Evolutionary conservation across 2,797 vertebrate species (phyloP), one percentile per base, ranked within the genome.

Genomic region (Ficedula albicollis): DNA sequence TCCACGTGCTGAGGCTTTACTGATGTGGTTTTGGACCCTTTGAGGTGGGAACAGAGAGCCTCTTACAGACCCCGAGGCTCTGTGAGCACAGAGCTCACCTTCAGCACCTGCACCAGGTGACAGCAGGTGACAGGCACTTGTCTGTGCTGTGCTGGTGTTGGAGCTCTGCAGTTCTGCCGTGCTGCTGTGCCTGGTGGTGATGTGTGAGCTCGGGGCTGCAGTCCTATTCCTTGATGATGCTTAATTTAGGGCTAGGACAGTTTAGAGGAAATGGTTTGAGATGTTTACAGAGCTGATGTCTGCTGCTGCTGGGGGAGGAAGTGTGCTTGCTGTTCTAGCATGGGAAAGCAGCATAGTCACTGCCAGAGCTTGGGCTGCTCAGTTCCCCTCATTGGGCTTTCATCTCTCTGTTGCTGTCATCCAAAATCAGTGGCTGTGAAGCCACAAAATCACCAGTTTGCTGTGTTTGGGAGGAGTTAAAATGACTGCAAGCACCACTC

Each of bases 401-500:
- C 89, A 95, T 77, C 79, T 85, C 4, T 1, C 34, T 29, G 32
- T 72, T 76, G 80, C 64, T 20, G 4, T 87, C 73, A 86, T 90
- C 66, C 84, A 46, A 72, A 95, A 74, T 70, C 46, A 12, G 17
- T 36, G 56, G 16, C 67, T 86, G 87, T 15, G 58, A 95, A 94
- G 85, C 85, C 79, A 76, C 69, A 46, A 88, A 93, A 95, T 75
- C 72, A 63, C 87, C 80, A 83, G 62, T 94, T 91, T 72, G 85
- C 79, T 78, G 69, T 88, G 80, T 63, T 73, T 72, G 91, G 95
- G 89, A 95, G 93, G 93, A 95, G 91, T 95, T 95, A 87, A 86
- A 94, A 95, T 68, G 79, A 63, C 90, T 97, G 93, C 89, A 96
- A 89, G 69, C 81, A 79, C 84, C 55, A 62, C 84, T 87, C 89